Conservation (phyloP, 2,113 vertebrate genomes). For the Apodemus speciosus region DNA sequence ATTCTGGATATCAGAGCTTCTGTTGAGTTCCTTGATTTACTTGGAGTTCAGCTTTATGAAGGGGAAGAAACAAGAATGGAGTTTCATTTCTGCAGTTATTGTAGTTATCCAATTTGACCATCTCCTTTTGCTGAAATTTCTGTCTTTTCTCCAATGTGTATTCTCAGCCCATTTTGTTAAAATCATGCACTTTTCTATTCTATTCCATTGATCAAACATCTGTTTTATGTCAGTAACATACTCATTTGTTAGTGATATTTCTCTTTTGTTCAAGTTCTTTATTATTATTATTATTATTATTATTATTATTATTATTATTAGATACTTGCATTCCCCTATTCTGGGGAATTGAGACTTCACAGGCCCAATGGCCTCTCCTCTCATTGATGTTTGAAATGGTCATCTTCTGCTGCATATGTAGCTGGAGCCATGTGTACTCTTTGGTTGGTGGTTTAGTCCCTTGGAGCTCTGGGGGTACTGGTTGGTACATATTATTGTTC, state of each 20-base stretch:
- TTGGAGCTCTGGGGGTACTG: no score
- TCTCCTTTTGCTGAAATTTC: background rate
- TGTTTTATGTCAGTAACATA: background rate
- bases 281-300: no score
- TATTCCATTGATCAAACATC: background rate
- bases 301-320: no score
- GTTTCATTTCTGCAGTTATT: background rate
- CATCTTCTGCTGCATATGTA: no score
- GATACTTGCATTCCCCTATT: no score
- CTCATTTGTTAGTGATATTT: background rate
- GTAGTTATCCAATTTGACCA: background rate
- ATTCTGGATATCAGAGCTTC: background rate
- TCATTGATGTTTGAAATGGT: no score
- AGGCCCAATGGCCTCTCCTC: no score
- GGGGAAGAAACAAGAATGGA: background rate
- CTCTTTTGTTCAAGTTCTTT: background rate
- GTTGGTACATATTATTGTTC: no score
- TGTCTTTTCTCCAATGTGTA: background rate
- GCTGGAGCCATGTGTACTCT: no score
- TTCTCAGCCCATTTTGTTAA: background rate
- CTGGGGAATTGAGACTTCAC: no score
- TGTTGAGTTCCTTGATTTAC: background rate
- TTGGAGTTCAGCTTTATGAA: background rate
- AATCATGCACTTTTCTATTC: background rate
- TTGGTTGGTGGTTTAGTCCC: no score